Evolutionary conservation across 2,113 vertebrate genomes (phyloP), one percentile per base, ranked within the genome.

Genomic region (Typhlomys cinereus): DNA sequence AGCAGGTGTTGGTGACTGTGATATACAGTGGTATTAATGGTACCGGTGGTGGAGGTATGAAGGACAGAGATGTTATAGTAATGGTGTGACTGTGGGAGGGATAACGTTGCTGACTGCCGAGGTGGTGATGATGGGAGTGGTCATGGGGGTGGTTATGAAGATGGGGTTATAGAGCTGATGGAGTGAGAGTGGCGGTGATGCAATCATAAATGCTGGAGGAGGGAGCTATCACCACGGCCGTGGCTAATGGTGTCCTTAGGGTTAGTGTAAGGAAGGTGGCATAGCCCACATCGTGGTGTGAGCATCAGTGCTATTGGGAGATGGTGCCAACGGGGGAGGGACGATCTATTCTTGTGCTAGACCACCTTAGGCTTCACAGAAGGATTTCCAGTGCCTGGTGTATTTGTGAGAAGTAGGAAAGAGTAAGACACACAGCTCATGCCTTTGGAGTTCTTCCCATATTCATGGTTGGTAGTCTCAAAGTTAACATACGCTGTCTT

Each of bases 341-440:
- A 17, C n/a, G 20, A 0, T 31, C 18, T 52, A 36, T 1, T 14
- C 50, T 80, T 39, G 15, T 50, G 23, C n/a, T 67, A 18, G 0
- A 48, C 57, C 27, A 0, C 67, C 62, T n/a, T 74, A 11, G 23
- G 25, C 39, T 52, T 4, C 50, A 44, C n/a, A 15, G 84, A 34
- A 18, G 84, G 36, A 18, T 71, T 36, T 80, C 54, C 21, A 62
- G 4, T 10, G 1, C 46, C 46, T 20, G 8, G 7, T 54, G 6
- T 29, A 31, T 86, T 67, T 93, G 41, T 78, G 66, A 67, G 25
- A 88, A 57, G 21, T 11, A 83, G 36, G 73, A 78, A 92, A 78
- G 50, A 92, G 18, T 7, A n/a, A 71, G 44, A 27, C 36, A 71
- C n/a, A 73, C 20, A 73, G 18, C n/a, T 1, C 29, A 4, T 21